Base-by-base conservation (phyloP, 2,888 invertebrate genomes). In the Apomyelois bistriatella region DNA sequence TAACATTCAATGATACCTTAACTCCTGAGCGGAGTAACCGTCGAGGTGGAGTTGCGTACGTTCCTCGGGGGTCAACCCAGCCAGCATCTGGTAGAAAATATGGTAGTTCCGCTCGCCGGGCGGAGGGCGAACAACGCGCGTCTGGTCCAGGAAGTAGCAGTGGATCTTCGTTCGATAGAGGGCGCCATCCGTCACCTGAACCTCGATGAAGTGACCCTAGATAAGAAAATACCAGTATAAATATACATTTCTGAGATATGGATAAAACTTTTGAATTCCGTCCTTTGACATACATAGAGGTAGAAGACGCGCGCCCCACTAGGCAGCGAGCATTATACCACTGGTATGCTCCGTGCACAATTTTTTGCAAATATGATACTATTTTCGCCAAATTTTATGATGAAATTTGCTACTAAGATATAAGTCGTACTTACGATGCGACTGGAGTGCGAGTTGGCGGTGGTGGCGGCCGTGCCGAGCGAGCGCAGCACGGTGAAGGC, bases 21-120 rank as follows among this genome's bases (percentile, higher is more conserved):
- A 87, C 68, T 96, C 97, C 57, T 94, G 93, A 10, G 96, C 92
- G 38, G 95, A 93, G 79, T 96, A 96, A 4, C 96, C 96, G 71
- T 97, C 96, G 59, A 98, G 90, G 76, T 97, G 96, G 30, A 98
- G 92, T 85, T 96, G 96, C 13, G 94, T 93, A 79, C 65, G 95
- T 94, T 98, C 98, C 64, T 98, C 98, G 52, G 93, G 89, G 41
- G 95, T 94, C 22, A 98, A 92, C 0, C 98, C 98, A 13, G 97
- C 97, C 67, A 98, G 90, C 85, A 98, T 95, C 91, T 98, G 98
- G 90, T 98, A 98, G 90, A 98, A 98, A 70, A 98, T 97, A 82
- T 98, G 98, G 85, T 97, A 98, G 90, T 98, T 98, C 79, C 97
- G 97, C 87, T 98, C 98, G 72, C 94, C 94, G 12, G 95, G 93